phyloP scores from a whole-genome alignment of 1,140 invertebrate species.

The Papilio xuthus region DNA sequence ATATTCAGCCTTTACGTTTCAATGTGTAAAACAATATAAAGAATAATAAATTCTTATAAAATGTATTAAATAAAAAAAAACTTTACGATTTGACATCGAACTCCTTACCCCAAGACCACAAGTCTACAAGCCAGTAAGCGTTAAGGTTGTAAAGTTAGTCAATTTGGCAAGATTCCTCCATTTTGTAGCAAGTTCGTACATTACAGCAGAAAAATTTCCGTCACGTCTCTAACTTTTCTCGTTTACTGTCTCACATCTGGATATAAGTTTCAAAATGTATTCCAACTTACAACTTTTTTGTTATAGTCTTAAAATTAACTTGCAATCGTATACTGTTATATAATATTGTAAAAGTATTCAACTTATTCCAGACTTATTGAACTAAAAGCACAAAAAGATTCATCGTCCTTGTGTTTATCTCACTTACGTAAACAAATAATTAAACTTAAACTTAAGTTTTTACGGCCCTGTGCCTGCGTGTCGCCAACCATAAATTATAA shows the following conservation, averaged over 20 bases:
- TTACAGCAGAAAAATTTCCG: neutral
- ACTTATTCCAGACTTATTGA: neutral
- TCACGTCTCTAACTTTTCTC: slow-evolving; percentile 27
- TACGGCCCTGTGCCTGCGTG: too few relatives aligned
- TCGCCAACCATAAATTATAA: too few relatives aligned
- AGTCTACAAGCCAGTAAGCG: neutral
- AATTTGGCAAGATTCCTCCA: slow-evolving; percentile 10
- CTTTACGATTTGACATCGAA: neutral
- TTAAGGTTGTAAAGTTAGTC: neutral
- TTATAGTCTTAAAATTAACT: neutral
- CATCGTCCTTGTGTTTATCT: too few relatives aligned
- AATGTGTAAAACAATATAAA: too few relatives aligned
- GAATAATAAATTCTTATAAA: too few relatives aligned
- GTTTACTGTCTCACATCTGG: slow-evolving; percentile 30
- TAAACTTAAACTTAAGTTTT: too few relatives aligned
- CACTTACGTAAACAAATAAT: too few relatives aligned
- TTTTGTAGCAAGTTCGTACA: slow-evolving; percentile 7
- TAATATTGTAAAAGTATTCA: neutral
- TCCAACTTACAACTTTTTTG: neutral
- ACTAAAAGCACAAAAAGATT: too few relatives aligned
- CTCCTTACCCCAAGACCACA: neutral
- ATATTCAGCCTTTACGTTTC: too few relatives aligned
- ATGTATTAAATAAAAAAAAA: too few relatives aligned
- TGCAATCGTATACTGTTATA: neutral
- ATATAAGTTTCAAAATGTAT: slow-evolving; percentile 1